These are phyloP conservation scores for Cassiopea andromeda DNA, from an alignment of 30 jellyfish, hydroid and myxozoan species.

Conservation along the genomic window DNA sequence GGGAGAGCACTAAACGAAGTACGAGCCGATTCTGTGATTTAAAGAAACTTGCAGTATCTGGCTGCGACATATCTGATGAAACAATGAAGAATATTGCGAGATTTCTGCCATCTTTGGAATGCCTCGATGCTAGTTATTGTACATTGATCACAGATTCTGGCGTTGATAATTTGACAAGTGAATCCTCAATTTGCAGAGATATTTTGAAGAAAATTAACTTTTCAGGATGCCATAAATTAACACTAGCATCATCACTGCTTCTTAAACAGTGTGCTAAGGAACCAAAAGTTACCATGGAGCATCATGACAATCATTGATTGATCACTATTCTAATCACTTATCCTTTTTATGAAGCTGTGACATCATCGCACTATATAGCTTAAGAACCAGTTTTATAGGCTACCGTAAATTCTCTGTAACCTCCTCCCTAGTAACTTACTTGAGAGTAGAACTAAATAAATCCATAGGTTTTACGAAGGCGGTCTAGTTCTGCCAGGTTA, in stretches of 20 bases:
- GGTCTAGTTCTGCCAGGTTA: too few species aligned
- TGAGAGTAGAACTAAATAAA: too few species aligned
- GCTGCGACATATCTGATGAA: slow-evolving; percentile 85
- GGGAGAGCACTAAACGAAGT: slow-evolving; percentile 36
- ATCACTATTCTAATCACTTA: not conserved
- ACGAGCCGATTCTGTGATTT: slow-evolving; percentile 64
- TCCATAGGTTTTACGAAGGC: too few species aligned
- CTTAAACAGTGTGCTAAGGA: slow-evolving; percentile 60
- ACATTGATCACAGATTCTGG: slow-evolving; percentile 68
- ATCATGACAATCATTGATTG: slow-evolving; percentile 27
- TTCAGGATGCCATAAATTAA: slow-evolving; percentile 71
- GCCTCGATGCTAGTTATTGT: slow-evolving; percentile 83
- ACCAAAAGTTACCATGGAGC: slow-evolving; percentile 59
- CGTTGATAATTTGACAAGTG: slow-evolving; percentile 60
- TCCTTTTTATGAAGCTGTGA: not conserved
- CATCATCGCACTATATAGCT: too few species aligned
- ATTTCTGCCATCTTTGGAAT: slow-evolving; percentile 66
- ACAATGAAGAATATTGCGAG: slow-evolving; percentile 51
- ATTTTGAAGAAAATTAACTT: slow-evolving; percentile 50
- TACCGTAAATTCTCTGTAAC: too few species aligned
- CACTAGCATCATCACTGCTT: slow-evolving; percentile 41
- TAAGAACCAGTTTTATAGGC: too few species aligned
- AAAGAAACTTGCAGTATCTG: slow-evolving; percentile 67
- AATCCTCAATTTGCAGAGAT: slow-evolving; percentile 63
- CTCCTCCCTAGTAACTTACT: too few species aligned